Conservation (phyloP, 2,888 invertebrate genomes). For the Alviniconcha strummeri region DNA sequence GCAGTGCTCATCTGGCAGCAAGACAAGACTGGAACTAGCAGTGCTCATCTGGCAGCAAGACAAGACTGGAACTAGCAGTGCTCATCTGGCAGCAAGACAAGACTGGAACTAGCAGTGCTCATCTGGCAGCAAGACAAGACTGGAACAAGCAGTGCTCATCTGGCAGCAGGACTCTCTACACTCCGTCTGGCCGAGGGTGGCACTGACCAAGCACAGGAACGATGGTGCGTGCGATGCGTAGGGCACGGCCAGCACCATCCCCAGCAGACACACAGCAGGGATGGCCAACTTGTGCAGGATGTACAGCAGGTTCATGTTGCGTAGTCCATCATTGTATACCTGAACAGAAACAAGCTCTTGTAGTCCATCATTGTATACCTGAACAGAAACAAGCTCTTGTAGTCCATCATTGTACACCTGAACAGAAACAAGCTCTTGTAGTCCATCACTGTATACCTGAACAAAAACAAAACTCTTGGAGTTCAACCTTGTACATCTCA, state of each 20-base stretch:
- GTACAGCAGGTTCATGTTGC: conserved; percentile 92
- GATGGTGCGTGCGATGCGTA: conserved; percentile 86
- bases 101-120: too few relatives aligned
- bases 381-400: conserved; percentile 49
- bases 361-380: conserved; percentile 91
- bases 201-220: conserved; percentile 74
- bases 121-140: too few relatives aligned
- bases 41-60: too few relatives aligned
- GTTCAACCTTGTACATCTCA: not conserved
- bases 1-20: too few relatives aligned
- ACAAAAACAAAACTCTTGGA: conserved; percentile 12
- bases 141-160: too few relatives aligned
- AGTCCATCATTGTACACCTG: conserved; percentile 91
- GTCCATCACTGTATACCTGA: conserved; percentile 89
- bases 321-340: conserved; percentile 91
- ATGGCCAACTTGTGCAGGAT: conserved; percentile 90
- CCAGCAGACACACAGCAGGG: conserved; percentile 91
- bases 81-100: too few relatives aligned
- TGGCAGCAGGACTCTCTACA: not conserved
- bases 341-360: conserved; percentile 53
- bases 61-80: too few relatives aligned
- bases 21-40: too few relatives aligned
- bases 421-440: conserved; percentile 71
- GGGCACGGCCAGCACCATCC: conserved; percentile 92
- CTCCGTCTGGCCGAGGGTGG: too few relatives aligned